phyloP scores from a whole-genome alignment of 2,797 vertebrate species.

The Botia almorhae region DNA sequence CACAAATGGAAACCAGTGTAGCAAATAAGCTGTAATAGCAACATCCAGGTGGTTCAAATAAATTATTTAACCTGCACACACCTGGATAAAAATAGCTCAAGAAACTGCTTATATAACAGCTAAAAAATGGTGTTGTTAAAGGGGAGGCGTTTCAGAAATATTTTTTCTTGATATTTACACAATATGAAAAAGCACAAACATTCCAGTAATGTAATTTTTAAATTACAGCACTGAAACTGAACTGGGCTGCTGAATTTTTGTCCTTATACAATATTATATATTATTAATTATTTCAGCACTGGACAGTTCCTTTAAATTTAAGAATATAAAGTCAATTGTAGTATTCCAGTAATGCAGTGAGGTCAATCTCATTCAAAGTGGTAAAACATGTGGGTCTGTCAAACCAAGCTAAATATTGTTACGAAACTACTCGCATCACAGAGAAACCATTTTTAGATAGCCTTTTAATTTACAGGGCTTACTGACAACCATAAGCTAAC shows the following conservation, averaged over 20 bases:
- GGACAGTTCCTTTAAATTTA: conserved; percentile 46
- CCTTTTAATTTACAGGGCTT: background rate
- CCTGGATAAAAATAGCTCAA: background rate
- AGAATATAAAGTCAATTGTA: background rate
- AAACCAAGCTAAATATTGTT: background rate
- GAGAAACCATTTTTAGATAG: background rate
- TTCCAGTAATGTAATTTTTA: background rate
- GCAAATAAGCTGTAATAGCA: conserved; percentile 13
- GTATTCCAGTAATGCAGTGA: background rate
- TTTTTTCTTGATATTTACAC: background rate
- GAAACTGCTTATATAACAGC: background rate
- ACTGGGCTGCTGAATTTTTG: background rate
- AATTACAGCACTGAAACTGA: background rate
- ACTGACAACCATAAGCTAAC: background rate
- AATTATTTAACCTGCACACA: background rate
- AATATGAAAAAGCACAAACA: background rate
- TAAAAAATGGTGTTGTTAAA: background rate
- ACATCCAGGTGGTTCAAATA: conserved; percentile 14
- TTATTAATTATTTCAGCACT: conserved; percentile 39
- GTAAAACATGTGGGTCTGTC: background rate
- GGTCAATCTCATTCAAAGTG: background rate
- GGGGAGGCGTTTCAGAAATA: background rate
- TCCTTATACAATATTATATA: background rate
- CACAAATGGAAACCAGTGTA: background rate
- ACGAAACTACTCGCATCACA: background rate